Base-by-base conservation (phyloP, 30 jellyfish, hydroid and myxozoan genomes). In the Aurelia aurita region DNA sequence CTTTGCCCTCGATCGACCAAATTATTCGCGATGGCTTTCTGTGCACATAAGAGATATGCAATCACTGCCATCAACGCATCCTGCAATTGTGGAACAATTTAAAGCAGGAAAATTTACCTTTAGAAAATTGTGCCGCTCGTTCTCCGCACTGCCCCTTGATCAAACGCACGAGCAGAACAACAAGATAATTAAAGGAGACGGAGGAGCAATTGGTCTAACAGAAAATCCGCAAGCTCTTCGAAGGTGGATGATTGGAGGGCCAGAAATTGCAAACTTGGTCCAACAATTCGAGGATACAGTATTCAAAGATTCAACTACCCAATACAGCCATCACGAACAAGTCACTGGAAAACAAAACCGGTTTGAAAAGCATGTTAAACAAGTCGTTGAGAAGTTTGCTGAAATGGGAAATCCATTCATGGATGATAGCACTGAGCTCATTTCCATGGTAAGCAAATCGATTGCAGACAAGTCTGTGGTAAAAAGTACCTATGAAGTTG, bases 381-480 rank as follows among this genome's bases (percentile, higher is more conserved):
- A 44, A 21, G 82, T 83, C 62, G 49, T 70, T 28, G 65, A 27
- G 15, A 49, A 20, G 1, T 54, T 84, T 35, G 45, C 26, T 15
- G 83, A 72, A 29, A 25, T 71, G 66, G 94, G 90, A 47, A 47
- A 84, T 46, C 90, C n/a, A 16, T 83, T 83, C 75, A 67, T 83
- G 62, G 80, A 83, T 21, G 79, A 58, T 25, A 27, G 79, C 12
- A 20, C 47, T 4, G 89, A 83, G 44, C 71, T 83, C 55, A 49
- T 83, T 69, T 67, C 88, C 29, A 26, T 71, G 54, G 87, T 34
- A 26, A 51, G 64, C 57, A 31, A 31, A 31, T 31, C 39, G 39
- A 31, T 31, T 31, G 39, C 39, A 31, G 39, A 31, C 39, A 4
- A 31, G 39, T 31, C 39, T 31, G 39, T 31, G 4, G 39, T 31